Base-by-base conservation (phyloP, 2,888 invertebrate genomes). In the Myopa tessellatipennis region DNA sequence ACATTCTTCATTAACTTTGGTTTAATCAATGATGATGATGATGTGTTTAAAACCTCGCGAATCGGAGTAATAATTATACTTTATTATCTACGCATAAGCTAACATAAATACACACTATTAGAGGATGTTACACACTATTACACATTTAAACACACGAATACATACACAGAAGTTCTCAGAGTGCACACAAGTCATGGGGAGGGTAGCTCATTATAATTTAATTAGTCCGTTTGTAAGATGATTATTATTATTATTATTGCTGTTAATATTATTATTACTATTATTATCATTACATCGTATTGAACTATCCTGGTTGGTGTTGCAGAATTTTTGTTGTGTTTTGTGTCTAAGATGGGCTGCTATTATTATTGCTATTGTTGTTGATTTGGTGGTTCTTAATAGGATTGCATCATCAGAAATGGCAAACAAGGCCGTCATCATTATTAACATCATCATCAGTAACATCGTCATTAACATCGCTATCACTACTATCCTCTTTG, bases 211-310 rank as follows among this genome's bases (percentile, higher is more conserved):
- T 10, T 67, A 18, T 40, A 18, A 73, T 26, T 50, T 8, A 55
- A 71, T 55, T 65, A 63, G 63, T 70, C 14, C 18, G 55, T 38
- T 63, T 67, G 16, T 65, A 4, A 38, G 5, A 36, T 36, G 52
- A 55, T 77, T 58, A 45, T 14, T 72, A 60, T n/a, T 61, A 12
- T 10, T 38, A 63, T 16, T 65, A 45, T 40, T 73, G 45, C 26
- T 63, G 45, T 34, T 55, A 85, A 82, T 84, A 83, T 84, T 82
- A 79, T 79, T 79, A 80, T 82, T 83, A 84, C 82, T 82, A 82
- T 79, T 82, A 83, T 2, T 26, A 26, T 26, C 26, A 26, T 26
- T 26, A 26, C 26, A 26, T 26, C 26, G 26, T 26, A 26, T 26
- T 26, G 26, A 1, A 26, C 26, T 26, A 26, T 26, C 26, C 26